Percentiles rank a stretch among this genome's conserved stretches.
Evolutionary conservation across 2,797 vertebrate species (phyloP).

Genomic region (Echiichthys vipera): DNA sequence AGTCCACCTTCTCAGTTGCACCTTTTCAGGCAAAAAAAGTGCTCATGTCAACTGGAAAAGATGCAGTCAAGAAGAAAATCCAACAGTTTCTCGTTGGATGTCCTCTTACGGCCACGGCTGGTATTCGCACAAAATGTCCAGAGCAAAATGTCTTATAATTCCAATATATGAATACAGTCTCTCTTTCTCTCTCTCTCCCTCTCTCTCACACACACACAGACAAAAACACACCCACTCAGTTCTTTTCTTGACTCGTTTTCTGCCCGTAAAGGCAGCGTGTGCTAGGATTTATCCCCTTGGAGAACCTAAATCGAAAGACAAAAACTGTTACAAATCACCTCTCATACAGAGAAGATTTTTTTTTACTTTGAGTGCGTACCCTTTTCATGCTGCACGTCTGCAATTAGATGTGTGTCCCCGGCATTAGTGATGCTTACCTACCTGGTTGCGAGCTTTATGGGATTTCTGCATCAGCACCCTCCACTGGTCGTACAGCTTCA

Average conservation of each 20-base stretch:
- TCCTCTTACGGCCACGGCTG: constrained; percentile 39
- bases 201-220: constrained; percentile 50
- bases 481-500: constrained; percentile 99
- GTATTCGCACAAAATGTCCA: constrained; percentile 42
- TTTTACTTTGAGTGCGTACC: constrained; percentile 1
- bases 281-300: constrained; percentile 89
- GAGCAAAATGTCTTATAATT: constrained; percentile 64
- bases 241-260: constrained; percentile 48
- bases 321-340: constrained; percentile 53
- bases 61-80: constrained; percentile 46
- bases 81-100: constrained; percentile 37
- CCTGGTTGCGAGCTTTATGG: constrained; percentile 98
- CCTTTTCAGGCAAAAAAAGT: constrained; percentile 26
- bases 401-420: constrained; percentile 13
- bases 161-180: constrained; percentile 62
- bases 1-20: constrained; percentile 40
- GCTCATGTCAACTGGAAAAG: constrained; percentile 36
- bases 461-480: constrained; percentile 98
- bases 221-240: constrained; percentile 53
- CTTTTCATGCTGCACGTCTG: neutral
- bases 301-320: constrained; percentile 83
- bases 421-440: constrained; percentile 86
- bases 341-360: neutral
- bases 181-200: constrained; percentile 34
- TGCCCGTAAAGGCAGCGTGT: constrained; percentile 57